Percentiles rank a stretch among this genome's conserved stretches.
Conservation (phyloP, 30 jellyfish, hydroid and myxozoan species). For the Turritopsis rubra region DNA sequence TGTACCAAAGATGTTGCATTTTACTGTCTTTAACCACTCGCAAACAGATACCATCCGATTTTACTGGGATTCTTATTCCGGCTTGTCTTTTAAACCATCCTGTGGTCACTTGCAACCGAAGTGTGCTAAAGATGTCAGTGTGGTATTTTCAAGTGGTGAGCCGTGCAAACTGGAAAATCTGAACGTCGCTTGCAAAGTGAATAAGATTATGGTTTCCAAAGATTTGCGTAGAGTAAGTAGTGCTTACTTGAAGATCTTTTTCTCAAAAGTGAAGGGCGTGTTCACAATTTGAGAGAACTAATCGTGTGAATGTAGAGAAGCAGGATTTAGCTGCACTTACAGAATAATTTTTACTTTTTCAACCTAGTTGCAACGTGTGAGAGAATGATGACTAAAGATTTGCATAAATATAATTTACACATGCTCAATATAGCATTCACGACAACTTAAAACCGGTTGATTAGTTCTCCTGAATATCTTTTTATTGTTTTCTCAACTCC, state of each 20-base stretch:
- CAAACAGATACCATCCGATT: conserved; percentile 58
- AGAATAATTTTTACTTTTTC: too few relatives aligned
- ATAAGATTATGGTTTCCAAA: conserved; percentile 36
- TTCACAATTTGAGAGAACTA: too few relatives aligned
- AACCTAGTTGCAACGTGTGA: too few relatives aligned
- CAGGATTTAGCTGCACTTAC: too few relatives aligned
- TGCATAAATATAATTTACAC: too few relatives aligned
- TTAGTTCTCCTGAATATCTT: neutral
- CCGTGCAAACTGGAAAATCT: conserved; percentile 44
- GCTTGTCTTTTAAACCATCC: conserved; percentile 60
- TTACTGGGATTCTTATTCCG: conserved; percentile 64
- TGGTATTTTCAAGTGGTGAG: conserved; percentile 41
- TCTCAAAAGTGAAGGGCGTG: too few relatives aligned
- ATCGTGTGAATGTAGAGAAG: too few relatives aligned
- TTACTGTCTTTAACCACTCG: conserved; percentile 69
- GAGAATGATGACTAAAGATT: too few relatives aligned
- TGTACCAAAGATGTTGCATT: conserved; percentile 35
- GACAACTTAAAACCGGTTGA: too few relatives aligned
- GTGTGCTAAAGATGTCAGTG: conserved; percentile 79
- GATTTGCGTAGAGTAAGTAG: neutral
- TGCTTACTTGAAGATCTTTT: too few relatives aligned
- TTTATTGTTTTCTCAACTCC: neutral
- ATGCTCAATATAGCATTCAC: too few relatives aligned
- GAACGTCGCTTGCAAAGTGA: conserved; percentile 52
- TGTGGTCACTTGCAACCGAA: conserved; percentile 75